Evolutionary conservation across 2,113 vertebrate genomes (phyloP).

Genomic region (Pollimyrus isidori): DNA sequence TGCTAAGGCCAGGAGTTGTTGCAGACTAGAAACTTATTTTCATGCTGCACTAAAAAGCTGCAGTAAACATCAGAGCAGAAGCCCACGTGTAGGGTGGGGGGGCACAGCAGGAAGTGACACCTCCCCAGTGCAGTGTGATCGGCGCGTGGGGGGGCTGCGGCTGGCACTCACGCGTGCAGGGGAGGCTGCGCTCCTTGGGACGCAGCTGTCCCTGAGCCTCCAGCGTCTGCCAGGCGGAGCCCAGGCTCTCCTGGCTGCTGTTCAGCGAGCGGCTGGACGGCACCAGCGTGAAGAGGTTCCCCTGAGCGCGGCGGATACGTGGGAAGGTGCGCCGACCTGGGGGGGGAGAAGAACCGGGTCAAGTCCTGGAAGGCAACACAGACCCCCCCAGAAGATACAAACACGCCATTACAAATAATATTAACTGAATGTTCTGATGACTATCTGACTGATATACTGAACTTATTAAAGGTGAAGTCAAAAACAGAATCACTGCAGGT

Average conservation of each 20-base stretch:
- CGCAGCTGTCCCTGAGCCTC: slow-evolving; percentile 73
- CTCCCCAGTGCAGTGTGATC: neutral
- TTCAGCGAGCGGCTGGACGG: slow-evolving; percentile 85
- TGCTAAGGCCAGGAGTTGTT: neutral
- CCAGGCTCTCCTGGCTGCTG: slow-evolving; percentile 83
- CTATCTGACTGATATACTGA: neutral
- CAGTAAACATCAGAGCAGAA: neutral
- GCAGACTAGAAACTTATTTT: neutral
- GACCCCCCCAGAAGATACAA: neutral
- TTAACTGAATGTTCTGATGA: neutral
- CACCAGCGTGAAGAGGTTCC: slow-evolving; percentile 88
- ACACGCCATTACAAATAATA: neutral
- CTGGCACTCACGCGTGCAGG: slow-evolving; percentile 77
- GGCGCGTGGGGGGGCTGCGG: neutral
- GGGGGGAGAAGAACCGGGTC: neutral
- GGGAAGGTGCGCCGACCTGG: slow-evolving; percentile 90
- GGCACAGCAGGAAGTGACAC: neutral
- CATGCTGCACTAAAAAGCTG: neutral
- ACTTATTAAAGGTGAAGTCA: neutral
- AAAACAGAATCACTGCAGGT: neutral
- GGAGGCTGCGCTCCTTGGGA: slow-evolving; percentile 74
- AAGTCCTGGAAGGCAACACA: neutral
- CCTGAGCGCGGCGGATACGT: slow-evolving; percentile 83
- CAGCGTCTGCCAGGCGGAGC: slow-evolving; percentile 71
- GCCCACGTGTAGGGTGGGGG: neutral